phyloP scores from a whole-genome alignment of 1,140 invertebrate species.

The Trinorchestia longiramus region DNA sequence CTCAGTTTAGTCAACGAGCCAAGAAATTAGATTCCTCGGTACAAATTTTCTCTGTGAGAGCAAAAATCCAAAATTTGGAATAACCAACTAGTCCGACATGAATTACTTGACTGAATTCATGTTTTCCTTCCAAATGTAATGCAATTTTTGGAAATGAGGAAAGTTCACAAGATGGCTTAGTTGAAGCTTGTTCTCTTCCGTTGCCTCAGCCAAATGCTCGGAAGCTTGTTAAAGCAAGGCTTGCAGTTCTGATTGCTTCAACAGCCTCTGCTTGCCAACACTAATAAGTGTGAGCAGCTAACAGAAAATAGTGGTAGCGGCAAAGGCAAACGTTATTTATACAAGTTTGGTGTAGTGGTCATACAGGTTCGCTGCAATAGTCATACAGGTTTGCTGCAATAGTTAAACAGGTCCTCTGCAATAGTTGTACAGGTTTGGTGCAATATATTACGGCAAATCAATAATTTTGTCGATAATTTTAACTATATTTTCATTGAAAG shows the following conservation, averaged over 20 bases:
- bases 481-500: too few relatives aligned
- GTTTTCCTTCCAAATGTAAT: not conserved
- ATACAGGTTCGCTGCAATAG: too few relatives aligned
- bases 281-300: not conserved
- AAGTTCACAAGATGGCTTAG: slow-evolving; percentile 7
- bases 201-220: not conserved
- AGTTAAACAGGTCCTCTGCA: too few relatives aligned
- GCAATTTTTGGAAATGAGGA: not conserved
- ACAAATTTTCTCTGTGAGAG: not conserved
- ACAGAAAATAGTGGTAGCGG: not conserved
- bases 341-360: too few relatives aligned
- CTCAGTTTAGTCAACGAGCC: not conserved
- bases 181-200: not conserved
- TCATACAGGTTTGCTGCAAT: too few relatives aligned
- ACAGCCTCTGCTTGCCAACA: not conserved
- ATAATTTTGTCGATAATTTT: too few relatives aligned
- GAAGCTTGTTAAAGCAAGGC: not conserved
- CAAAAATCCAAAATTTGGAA: not conserved
- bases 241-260: not conserved
- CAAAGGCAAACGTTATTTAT: not conserved
- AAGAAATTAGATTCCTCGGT: not conserved
- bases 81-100: not conserved
- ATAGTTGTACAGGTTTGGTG: too few relatives aligned
- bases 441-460: too few relatives aligned
- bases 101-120: not conserved